phyloP scores from a whole-genome alignment of 2,888 invertebrate genomes.

The Petrophora chlorosata region DNA sequence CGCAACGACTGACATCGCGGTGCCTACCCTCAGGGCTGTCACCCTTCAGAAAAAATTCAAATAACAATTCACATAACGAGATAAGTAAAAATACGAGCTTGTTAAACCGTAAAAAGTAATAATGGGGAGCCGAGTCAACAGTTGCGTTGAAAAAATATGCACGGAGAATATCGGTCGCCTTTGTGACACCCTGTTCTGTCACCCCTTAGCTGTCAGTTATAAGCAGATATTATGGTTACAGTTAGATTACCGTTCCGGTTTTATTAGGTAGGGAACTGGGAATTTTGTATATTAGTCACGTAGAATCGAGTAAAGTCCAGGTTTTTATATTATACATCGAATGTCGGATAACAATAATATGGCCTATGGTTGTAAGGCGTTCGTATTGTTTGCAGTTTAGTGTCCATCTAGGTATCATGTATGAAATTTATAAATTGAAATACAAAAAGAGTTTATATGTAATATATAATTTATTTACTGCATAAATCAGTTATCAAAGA shows the following conservation, averaged over 20 bases:
- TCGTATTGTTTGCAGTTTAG: too few relatives aligned
- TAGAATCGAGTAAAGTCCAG: too few relatives aligned
- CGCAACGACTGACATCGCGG: slow-evolving; percentile 36
- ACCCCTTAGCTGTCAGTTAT: slow-evolving; percentile 17
- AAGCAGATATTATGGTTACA: slow-evolving; percentile 17
- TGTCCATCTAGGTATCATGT: too few relatives aligned
- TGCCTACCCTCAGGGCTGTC: slow-evolving; percentile 53
- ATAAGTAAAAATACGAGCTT: slow-evolving; percentile 82
- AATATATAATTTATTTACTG: too few relatives aligned
- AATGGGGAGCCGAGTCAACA: slow-evolving; percentile 79
- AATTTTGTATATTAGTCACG: too few relatives aligned
- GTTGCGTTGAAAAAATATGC: slow-evolving; percentile 66
- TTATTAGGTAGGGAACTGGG: too few relatives aligned
- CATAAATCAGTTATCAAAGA: too few relatives aligned
- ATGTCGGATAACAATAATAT: too few relatives aligned
- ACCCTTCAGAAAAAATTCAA: slow-evolving; percentile 66
- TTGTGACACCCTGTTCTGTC: slow-evolving; percentile 15
- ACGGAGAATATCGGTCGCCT: slow-evolving; percentile 48
- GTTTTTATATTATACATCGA: too few relatives aligned
- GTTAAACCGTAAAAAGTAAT: slow-evolving; percentile 83
- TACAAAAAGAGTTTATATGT: neutral
- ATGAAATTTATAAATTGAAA: neutral
- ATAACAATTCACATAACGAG: slow-evolving; percentile 79
- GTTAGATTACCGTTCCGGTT: slow-evolving; percentile 6
- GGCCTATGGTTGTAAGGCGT: too few relatives aligned